Base-by-base conservation (phyloP, 2,888 invertebrate genomes). In the Epinotia brunnichana region DNA sequence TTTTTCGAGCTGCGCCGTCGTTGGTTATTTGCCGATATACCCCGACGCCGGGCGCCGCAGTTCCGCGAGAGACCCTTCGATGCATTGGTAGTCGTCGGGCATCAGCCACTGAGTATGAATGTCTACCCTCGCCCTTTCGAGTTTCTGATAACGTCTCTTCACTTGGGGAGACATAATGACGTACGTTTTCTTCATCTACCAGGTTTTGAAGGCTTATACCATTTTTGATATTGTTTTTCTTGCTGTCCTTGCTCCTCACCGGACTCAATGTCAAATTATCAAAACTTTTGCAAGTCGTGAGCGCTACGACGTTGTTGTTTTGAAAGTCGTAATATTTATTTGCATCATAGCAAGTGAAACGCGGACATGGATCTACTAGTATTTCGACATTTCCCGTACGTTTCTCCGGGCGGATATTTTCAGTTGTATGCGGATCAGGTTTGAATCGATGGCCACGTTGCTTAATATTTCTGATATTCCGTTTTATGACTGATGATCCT, bases 261-360 rank as follows among this genome's bases (percentile, higher is more conserved):
- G 86, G 84, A 75, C 84, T 88, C 29, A 87, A 77, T n/a, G 88
- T 89, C 76, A 94, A 85, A 76, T 93, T 93, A 77, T 94, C 93
- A 75, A 93, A 89, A 82, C 94, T 94, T 81, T 93, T 94, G 73
- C 92, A 93, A 1, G 92, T 85, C 57, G 87, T 81, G 62, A 92
- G 79, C 7, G 85, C 76, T 44, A 83, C 75, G n/a, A 89, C 77
- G 71, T 93, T 92, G 79, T 92, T 91, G 77, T 93, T 93, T 74
- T 87, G 85, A 41, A 90, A 76, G 74, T 92, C 91, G 76, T 87
- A 86, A 78, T 89, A 89, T 76, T 87, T 90, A 62, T 85, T 89
- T 10, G 88, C 84, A 78, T 92, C 89, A 69, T 89, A 90, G 19
- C 88, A 87, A 77, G 87, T 87, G 69, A 92, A 87, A 68, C 84